These are phyloP conservation scores for Fragum sueziense DNA, from an alignment of 2,888 invertebrate genomes.

Conservation along the genomic window DNA sequence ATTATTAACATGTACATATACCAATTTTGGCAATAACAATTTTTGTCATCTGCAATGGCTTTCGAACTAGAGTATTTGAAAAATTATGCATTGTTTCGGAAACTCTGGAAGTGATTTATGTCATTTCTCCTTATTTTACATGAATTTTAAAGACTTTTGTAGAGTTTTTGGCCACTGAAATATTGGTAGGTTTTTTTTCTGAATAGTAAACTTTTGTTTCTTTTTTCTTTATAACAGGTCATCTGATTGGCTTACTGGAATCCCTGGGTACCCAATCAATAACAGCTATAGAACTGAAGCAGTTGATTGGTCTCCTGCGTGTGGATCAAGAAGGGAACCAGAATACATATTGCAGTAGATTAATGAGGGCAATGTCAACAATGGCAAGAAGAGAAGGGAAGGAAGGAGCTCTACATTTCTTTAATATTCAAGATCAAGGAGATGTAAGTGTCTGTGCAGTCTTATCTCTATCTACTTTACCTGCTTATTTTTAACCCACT, in stretches of 20 bases:
- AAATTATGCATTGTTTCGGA: too few relatives aligned
- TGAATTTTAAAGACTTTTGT: too few relatives aligned
- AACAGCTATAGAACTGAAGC: constrained; percentile 85
- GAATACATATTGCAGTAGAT: constrained; percentile 78
- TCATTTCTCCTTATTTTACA: too few relatives aligned
- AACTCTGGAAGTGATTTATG: too few relatives aligned
- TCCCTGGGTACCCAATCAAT: constrained; percentile 85
- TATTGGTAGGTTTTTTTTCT: too few relatives aligned
- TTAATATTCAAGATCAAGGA: constrained; percentile 83
- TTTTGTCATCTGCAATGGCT: too few relatives aligned
- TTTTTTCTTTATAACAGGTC: constrained; percentile 74
- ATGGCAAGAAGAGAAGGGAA: constrained; percentile 81
- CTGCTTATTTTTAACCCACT: neutral
- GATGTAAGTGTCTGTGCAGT: constrained; percentile 76
- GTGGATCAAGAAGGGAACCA: constrained; percentile 77
- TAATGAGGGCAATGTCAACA: constrained; percentile 82
- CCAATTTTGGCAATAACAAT: too few relatives aligned
- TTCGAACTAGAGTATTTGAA: too few relatives aligned
- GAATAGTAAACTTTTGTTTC: too few relatives aligned
- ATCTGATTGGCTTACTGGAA: constrained; percentile 85
- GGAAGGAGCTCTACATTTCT: constrained; percentile 84
- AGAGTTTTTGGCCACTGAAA: too few relatives aligned
- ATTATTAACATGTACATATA: too few relatives aligned
- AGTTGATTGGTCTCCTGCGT: constrained; percentile 83
- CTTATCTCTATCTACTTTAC: too few relatives aligned